Evolutionary conservation across 1,140 invertebrate genomes (phyloP).

Genomic region (Bombyx mori): ASM3026992v2 NC_085133.1:3492001-3492500

Average conservation of each 20-base stretch:
- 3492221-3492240: constrained; percentile 19
- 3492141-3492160: constrained; percentile 36
- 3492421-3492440: too few relatives aligned
- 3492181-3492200: constrained; percentile 36
- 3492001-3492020: constrained; percentile 23
- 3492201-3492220: constrained; percentile 23
- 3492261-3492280: constrained; percentile 25
- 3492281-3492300: too few relatives aligned
- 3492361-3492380: constrained; percentile 53
- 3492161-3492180: constrained; percentile 29
- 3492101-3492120: constrained; percentile 20
- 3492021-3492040: constrained; percentile 17
- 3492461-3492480: constrained; percentile 59
- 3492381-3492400: constrained; percentile 28
- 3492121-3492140: constrained; percentile 48
- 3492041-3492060: not conserved
- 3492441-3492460: constrained; percentile 20
- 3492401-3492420: constrained; percentile 10
- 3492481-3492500: constrained; percentile 33
- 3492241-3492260: constrained; percentile 42
- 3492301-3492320: too few relatives aligned
- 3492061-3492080: not conserved
- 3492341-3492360: constrained; percentile 32
- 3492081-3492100: constrained; percentile 3
- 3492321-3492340: not conserved